Evolutionary conservation across 1,140 invertebrate genomes (phyloP).

Genomic region (Cotesia glomerata): DNA sequence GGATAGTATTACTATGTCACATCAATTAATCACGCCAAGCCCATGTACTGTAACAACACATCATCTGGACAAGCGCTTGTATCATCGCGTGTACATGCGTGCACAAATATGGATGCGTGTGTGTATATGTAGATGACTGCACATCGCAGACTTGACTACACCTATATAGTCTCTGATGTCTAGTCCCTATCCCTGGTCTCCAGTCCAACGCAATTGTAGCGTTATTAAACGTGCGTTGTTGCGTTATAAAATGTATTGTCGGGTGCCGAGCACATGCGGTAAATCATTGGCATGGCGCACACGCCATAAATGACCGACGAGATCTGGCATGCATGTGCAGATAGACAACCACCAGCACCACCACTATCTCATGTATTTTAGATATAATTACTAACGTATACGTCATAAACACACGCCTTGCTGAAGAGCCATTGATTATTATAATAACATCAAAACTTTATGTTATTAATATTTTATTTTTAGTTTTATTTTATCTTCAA

Average conservation of each 20-base stretch:
- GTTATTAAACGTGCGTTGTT: conserved; percentile 14
- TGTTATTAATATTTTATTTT: too few relatives aligned
- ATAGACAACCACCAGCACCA: not conserved
- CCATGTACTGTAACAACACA: conserved; percentile 13
- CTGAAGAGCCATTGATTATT: not conserved
- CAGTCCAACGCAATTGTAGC: not conserved
- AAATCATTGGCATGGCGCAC: conserved; percentile 3
- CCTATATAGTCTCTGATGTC: too few relatives aligned
- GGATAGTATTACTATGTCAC: conserved; percentile 15
- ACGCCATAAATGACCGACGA: not conserved
- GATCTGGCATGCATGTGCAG: not conserved
- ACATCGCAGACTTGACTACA: not conserved
- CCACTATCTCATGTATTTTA: not conserved
- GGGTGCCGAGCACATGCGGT: conserved; percentile 1
- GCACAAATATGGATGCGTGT: too few relatives aligned
- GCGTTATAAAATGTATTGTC: conserved; percentile 18
- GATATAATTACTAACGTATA: conserved; percentile 11
- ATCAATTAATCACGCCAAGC: conserved; percentile 28
- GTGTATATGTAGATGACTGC: not conserved
- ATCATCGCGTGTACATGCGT: not conserved
- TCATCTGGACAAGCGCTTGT: not conserved
- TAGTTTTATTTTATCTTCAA: too few relatives aligned
- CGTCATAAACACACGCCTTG: not conserved
- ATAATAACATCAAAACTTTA: too few relatives aligned
- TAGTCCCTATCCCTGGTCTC: not conserved